These are phyloP conservation scores for Cryptocheilus praepositus DNA, from an alignment of 2,888 invertebrate genomes.

Conservation along the genomic window DNA sequence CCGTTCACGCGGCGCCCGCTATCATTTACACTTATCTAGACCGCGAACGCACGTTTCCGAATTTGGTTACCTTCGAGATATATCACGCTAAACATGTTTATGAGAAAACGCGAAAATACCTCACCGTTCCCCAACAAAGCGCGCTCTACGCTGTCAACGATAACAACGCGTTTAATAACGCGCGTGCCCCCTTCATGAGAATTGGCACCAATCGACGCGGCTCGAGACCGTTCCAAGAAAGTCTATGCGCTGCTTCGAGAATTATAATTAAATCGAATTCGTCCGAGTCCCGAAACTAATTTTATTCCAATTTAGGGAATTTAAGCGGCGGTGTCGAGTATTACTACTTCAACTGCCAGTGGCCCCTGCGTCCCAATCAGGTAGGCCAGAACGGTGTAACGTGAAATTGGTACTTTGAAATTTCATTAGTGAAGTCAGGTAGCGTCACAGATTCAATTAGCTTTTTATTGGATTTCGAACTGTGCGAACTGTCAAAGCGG, in stretches of 20 bases:
- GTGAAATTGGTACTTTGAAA: slow-evolving; percentile 74
- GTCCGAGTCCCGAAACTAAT: slow-evolving; percentile 52
- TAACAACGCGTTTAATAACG: too few relatives aligned
- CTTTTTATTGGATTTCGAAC: slow-evolving; percentile 74
- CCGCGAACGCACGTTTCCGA: too few relatives aligned
- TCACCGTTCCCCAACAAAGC: too few relatives aligned
- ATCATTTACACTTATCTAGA: too few relatives aligned
- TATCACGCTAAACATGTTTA: too few relatives aligned
- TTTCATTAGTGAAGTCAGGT: slow-evolving; percentile 74
- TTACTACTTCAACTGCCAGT: slow-evolving; percentile 59
- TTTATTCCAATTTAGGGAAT: slow-evolving; percentile 65
- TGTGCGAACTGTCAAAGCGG: slow-evolving; percentile 72
- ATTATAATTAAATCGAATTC: slow-evolving; percentile 43
- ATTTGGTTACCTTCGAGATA: too few relatives aligned
- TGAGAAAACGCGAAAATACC: too few relatives aligned
- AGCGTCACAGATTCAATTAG: slow-evolving; percentile 74
- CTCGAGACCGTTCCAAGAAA: slow-evolving; percentile 5
- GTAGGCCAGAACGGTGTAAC: slow-evolving; percentile 67
- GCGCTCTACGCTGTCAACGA: too few relatives aligned
- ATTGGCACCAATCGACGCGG: too few relatives aligned
- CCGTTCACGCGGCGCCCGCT: too few relatives aligned
- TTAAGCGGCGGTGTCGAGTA: slow-evolving; percentile 55
- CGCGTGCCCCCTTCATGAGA: too few relatives aligned
- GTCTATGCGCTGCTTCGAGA: slow-evolving; percentile 17
- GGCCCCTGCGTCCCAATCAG: slow-evolving; percentile 26